Conservation (phyloP, 2,797 vertebrate genomes). For the Sebastes nivosus region DNA sequence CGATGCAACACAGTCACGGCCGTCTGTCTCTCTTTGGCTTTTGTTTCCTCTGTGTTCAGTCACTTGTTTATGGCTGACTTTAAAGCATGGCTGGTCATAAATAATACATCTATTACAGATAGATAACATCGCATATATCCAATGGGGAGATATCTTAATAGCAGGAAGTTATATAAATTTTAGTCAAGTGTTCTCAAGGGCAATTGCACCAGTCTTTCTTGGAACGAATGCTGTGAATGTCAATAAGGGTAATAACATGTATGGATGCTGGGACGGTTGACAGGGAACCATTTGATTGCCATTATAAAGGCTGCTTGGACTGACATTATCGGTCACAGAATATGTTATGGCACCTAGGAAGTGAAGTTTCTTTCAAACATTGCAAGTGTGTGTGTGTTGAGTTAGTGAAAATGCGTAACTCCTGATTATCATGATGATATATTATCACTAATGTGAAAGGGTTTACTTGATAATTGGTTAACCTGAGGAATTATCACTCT, state of each 20-base stretch:
- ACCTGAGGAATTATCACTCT: constrained; percentile 10
- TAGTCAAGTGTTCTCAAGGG: constrained; percentile 62
- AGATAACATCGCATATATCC: constrained; percentile 50
- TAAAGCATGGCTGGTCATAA: constrained; percentile 58
- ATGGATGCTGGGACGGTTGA: constrained; percentile 25
- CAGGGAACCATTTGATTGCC: constrained; percentile 31
- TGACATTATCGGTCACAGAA: constrained; percentile 13
- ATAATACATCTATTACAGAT: constrained; percentile 60
- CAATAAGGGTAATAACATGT: constrained; percentile 39
- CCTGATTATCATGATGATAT: background rate
- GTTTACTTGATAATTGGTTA: constrained; percentile 21
- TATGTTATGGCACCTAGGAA: background rate
- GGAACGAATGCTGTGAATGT: constrained; percentile 48
- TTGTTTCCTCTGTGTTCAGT: constrained; percentile 39
- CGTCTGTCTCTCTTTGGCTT: constrained; percentile 43
- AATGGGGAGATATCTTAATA: constrained; percentile 55
- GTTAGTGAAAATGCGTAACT: background rate
- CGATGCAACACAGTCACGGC: constrained; percentile 13
- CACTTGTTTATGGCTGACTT: constrained; percentile 59
- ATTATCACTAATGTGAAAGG: background rate
- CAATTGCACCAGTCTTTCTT: constrained; percentile 47
- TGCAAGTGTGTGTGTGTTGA: background rate
- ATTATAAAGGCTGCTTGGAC: constrained; percentile 12
- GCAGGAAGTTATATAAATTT: constrained; percentile 53
- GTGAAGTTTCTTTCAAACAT: background rate